A percentile compares a stretch with the other conserved stretches of the same genome.
phyloP scores from a whole-genome alignment of 2,797 vertebrate species.

The Pogoniulus pusillus region DNA sequence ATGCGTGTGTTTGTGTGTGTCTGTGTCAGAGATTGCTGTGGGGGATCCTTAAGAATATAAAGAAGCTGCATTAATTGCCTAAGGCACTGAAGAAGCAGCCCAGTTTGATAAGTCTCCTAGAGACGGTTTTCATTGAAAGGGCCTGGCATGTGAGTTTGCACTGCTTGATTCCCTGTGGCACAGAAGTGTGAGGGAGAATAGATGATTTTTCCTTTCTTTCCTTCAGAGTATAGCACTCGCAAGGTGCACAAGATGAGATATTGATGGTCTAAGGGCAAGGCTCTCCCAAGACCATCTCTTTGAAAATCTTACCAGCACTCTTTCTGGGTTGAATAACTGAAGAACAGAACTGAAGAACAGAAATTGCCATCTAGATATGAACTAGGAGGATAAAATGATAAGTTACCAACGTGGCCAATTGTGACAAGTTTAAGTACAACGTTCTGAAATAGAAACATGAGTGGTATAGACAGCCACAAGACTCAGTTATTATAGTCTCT shows the following conservation, averaged over 20 bases:
- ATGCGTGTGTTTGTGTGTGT: neutral
- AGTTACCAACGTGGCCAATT: neutral
- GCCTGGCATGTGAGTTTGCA: neutral
- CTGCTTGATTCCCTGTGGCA: neutral
- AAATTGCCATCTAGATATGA: neutral
- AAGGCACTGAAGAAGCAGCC: neutral
- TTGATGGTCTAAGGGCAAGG: neutral
- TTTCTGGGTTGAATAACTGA: neutral
- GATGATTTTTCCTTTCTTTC: neutral
- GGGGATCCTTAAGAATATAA: neutral
- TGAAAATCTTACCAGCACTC: neutral
- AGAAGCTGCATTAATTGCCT: slow-evolving; percentile 3
- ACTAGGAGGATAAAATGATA: neutral
- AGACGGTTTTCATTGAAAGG: neutral
- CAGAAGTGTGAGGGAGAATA: neutral
- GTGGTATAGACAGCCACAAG: neutral
- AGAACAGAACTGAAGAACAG: neutral
- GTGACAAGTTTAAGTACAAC: neutral
- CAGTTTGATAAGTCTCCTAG: neutral
- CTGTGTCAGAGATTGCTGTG: neutral
- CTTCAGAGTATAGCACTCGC: neutral
- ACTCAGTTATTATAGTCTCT: neutral
- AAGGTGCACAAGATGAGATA: neutral
- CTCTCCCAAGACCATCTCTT: neutral
- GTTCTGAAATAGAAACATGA: neutral